A percentile compares a stretch with the other conserved stretches of the same genome.
Evolutionary conservation across 1,140 invertebrate species (phyloP).

Genomic region (Pseudomyrmex pallidus): DNA sequence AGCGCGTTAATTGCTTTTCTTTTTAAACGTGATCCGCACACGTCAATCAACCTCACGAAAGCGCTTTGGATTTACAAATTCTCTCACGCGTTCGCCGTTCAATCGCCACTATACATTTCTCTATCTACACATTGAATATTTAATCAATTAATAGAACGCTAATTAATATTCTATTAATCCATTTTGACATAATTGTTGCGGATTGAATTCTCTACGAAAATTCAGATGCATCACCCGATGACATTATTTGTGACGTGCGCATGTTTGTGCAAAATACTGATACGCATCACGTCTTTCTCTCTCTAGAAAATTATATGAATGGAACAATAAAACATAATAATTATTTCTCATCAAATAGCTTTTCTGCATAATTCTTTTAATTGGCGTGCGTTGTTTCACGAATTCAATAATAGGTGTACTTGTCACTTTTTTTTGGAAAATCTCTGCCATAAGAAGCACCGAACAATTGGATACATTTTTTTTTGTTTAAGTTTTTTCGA

Average conservation of each 20-base stretch:
- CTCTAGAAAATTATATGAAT: background rate
- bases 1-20: slow-evolving; percentile 61
- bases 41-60: slow-evolving; percentile 33
- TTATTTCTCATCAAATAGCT: background rate
- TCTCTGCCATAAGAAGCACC: background rate
- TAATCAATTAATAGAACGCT: slow-evolving; percentile 71
- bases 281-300: background rate
- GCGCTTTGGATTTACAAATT: slow-evolving; percentile 62
- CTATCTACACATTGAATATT: slow-evolving; percentile 67
- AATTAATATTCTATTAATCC: slow-evolving; percentile 74
- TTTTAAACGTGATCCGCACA: slow-evolving; percentile 60
- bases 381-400: background rate
- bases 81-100: slow-evolving; percentile 39
- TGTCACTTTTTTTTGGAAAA: background rate
- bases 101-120: slow-evolving; percentile 68
- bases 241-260: slow-evolving; percentile 53
- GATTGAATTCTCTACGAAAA: slow-evolving; percentile 47
- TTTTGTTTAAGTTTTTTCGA: background rate
- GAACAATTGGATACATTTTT: background rate
- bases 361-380: slow-evolving; percentile 1
- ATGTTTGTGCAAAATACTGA: slow-evolving; percentile 38
- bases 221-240: slow-evolving; percentile 52
- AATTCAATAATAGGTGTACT: background rate
- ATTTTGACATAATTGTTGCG: slow-evolving; percentile 69
- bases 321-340: slow-evolving; percentile 25